These are phyloP conservation scores for Leucophenga varia DNA, from an alignment of 1,140 invertebrate species.

Conservation along the genomic window DNA sequence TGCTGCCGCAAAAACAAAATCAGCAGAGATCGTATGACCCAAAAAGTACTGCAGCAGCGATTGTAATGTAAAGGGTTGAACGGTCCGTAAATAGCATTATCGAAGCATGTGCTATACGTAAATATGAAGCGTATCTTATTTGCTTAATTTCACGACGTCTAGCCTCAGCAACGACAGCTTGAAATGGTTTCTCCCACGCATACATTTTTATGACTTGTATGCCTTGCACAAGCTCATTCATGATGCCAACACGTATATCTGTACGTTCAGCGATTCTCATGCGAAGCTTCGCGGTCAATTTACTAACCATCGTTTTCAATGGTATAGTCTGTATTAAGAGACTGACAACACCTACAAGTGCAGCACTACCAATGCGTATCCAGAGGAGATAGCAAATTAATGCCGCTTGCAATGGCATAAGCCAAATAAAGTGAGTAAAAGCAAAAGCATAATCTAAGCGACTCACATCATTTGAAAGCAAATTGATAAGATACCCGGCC, in stretches of 20 bases:
- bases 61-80: constrained; percentile 71
- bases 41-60: constrained; percentile 69
- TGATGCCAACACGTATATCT: constrained; percentile 74
- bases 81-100: constrained; percentile 71
- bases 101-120: constrained; percentile 70
- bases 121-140: constrained; percentile 68
- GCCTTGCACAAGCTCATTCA: constrained; percentile 76
- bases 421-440: constrained; percentile 67
- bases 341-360: constrained; percentile 69
- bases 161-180: constrained; percentile 59
- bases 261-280: constrained; percentile 64
- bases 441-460: constrained; percentile 65
- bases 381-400: constrained; percentile 69
- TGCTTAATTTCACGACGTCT: constrained; percentile 67
- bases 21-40: constrained; percentile 68
- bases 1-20: constrained; percentile 71
- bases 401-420: constrained; percentile 68
- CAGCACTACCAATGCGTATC: constrained; percentile 66
- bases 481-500: constrained; percentile 80
- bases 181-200: constrained; percentile 73
- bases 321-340: constrained; percentile 65
- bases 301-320: constrained; percentile 66
- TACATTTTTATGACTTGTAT: constrained; percentile 83
- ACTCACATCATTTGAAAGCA: constrained; percentile 79
- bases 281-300: constrained; percentile 58